Base-by-base conservation (phyloP, 37 sponge, comb jelly and placozoan species). In the Beroe forskalii region DNA sequence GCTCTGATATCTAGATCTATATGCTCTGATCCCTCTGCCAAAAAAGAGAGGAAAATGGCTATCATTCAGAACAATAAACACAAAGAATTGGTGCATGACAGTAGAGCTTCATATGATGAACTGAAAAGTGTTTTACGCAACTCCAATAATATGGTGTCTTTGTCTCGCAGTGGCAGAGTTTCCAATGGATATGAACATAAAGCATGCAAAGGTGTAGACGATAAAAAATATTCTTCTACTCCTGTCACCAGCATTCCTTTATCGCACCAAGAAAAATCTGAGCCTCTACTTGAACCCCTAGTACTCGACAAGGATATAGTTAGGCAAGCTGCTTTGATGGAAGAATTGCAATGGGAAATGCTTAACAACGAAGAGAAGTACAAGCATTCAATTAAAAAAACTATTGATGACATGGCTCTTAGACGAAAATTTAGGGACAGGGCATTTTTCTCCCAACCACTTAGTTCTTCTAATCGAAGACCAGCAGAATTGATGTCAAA, bases 301-400 rank as follows among this genome's bases (percentile, higher is more conserved):
- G 35, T 80, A 4, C 30, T 44, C 12, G 12, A 80, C 17, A 80
- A 80, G 31, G 86, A 80, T 23, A 20, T 80, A 1, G 86, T 42
- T 4, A 41, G 35, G 28, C 86, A 80, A 43, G 55, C 28, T 44
- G 86, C 86, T n/a, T 25, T 80, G 20, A 80, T 80, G 55, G 55
- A 80, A 27, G 86, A 80, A 4, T 44, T 80, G 25, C 40, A 80
- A 22, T 80, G 86, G 86, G 86, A 80, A 43, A 80, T 80, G 86
- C 22, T 80, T 42, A 80, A 80, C 28, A 80, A 44, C 27, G 24
- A 25, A 23, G 86, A 80, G 35, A 41, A 44, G 55, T 44, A 80
- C 55, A 44, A 41, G 4, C 40, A 38, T 44, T 80, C 86, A 25
- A 20, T 80, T 24, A 44, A 80, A 25, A 80, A 80, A 30, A 80